phyloP scores from a whole-genome alignment of 2,797 vertebrate species.

The Prunella strophiata region DNA sequence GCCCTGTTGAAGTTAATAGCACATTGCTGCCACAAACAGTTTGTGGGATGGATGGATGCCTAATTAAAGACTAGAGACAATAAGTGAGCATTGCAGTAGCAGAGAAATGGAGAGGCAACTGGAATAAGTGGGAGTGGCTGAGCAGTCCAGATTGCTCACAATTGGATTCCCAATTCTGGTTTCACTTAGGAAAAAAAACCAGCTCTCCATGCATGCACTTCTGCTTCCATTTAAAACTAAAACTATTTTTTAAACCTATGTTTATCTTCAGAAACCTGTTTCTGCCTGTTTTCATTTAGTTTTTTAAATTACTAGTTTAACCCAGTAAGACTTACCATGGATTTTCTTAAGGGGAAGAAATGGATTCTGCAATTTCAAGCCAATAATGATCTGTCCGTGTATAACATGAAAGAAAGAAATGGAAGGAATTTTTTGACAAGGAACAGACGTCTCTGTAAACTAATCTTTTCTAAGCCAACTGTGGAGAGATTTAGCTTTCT shows the following conservation, averaged over 20 bases:
- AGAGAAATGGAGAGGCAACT: neutral
- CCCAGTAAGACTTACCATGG: constrained; percentile 28
- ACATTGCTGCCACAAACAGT: neutral
- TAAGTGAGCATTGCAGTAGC: neutral
- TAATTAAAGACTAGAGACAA: neutral
- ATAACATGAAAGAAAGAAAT: constrained; percentile 55
- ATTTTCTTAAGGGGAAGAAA: constrained; percentile 53
- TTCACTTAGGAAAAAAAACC: constrained; percentile 19
- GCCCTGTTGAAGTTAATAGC: neutral
- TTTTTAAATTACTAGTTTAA: constrained; percentile 43
- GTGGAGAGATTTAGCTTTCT: constrained; percentile 37
- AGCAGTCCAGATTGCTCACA: neutral
- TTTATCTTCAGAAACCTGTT: constrained; percentile 40
- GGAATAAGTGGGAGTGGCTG: neutral
- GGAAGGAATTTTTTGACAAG: constrained; percentile 61
- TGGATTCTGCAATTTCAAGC: constrained; percentile 54
- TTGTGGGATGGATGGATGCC: neutral
- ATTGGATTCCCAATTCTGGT: constrained; percentile 6
- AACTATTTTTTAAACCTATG: constrained; percentile 19
- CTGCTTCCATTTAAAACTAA: constrained; percentile 38
- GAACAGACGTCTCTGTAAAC: constrained; percentile 29
- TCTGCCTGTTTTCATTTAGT: constrained; percentile 21
- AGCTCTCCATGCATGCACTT: neutral
- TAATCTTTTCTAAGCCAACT: constrained; percentile 35
- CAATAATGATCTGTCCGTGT: constrained; percentile 30